Base-by-base conservation (phyloP, 2,888 invertebrate species). In the Lepidonotus clava region DNA sequence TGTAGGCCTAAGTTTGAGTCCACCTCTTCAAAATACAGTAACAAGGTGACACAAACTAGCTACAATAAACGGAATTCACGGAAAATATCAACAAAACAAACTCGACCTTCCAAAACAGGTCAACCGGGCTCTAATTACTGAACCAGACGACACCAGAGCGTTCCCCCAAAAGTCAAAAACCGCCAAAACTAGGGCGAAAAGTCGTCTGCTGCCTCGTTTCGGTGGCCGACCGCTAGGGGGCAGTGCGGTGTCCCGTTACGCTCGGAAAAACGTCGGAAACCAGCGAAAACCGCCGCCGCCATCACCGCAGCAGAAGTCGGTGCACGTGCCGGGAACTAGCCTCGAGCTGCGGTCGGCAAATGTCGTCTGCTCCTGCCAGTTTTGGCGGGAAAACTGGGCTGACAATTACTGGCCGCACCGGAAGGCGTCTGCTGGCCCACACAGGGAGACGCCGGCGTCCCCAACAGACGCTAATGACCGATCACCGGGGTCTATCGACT, bases 391-490 rank as follows among this genome's bases (percentile, higher is more conserved):
- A 11, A n/a, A 56, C n/a, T n/a, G n/a, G 5, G 14, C 14, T 56
- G 56, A 56, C 56, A 56, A 56, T 56, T 56, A 56, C n/a, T n/a
- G n/a, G n/a, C n/a, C n/a, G n/a, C n/a, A n/a, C 56, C 56, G 56
- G 14, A 56, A 56, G n/a, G n/a, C 56, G 56, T n/a, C 56, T 4
- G 14, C 8, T 4, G n/a, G 18, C 14, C 8, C 56, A n/a, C 56
- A n/a, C n/a, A n/a, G n/a, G n/a, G n/a, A n/a, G n/a, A n/a, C n/a
- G n/a, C n/a, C n/a, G n/a, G n/a, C n/a, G n/a, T n/a, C n/a, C n/a
- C n/a, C n/a, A n/a, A n/a, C n/a, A n/a, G n/a, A n/a, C n/a, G n/a
- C n/a, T n/a, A n/a, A n/a, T n/a, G n/a, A n/a, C n/a, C n/a, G n/a
- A n/a, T n/a, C n/a, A n/a, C n/a, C n/a, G n/a, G n/a, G n/a, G n/a